These are phyloP conservation scores for Crocuta crocuta DNA, from an alignment of 2,113 vertebrate species.

Conservation along the genomic window DNA sequence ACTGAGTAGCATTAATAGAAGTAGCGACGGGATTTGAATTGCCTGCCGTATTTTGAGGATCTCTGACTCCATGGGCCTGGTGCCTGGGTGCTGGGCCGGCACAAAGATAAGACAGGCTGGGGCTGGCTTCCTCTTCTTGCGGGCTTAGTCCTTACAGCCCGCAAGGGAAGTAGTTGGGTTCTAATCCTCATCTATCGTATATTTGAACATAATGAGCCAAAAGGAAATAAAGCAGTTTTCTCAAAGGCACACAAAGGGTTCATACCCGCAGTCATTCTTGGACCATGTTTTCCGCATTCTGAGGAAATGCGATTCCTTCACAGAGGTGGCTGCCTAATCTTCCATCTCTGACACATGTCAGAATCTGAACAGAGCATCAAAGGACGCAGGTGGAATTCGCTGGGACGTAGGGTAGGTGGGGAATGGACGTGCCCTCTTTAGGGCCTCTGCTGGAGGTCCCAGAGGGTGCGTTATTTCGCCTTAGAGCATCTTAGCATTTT, in stretches of 20 bases:
- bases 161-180: not conserved
- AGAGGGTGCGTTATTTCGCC: no score
- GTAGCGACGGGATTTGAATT: not conserved
- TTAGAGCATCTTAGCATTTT: not conserved
- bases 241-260: not conserved
- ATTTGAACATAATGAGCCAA: not conserved
- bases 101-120: not conserved
- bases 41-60: not conserved
- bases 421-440: rapidly evolving
- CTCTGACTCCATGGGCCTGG: not conserved
- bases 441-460: not conserved
- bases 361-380: not conserved
- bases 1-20: not conserved
- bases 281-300: not conserved
- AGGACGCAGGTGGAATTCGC: not conserved
- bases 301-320: not conserved
- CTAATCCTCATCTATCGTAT: not conserved
- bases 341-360: not conserved
- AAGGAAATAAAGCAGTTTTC: not conserved
- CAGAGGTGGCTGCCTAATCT: not conserved
- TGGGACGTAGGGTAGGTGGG: not conserved
- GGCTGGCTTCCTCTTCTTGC: not conserved
- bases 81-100: not conserved
- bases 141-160: not conserved
- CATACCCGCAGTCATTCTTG: not conserved